phyloP scores from a whole-genome alignment of 2,113 vertebrate genomes.

The Atlantisia rogersi region DNA sequence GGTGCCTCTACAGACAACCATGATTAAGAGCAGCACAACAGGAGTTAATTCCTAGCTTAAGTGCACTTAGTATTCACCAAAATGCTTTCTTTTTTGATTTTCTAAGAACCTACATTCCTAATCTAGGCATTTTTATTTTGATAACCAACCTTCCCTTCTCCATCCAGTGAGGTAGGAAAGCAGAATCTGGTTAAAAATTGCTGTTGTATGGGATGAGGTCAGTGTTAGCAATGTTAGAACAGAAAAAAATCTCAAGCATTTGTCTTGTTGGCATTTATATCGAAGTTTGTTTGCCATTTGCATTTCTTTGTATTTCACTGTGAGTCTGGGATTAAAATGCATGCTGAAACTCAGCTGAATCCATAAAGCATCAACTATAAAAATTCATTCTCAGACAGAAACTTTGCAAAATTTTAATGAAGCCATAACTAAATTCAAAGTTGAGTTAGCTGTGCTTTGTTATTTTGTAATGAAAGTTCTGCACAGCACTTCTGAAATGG shows the following conservation, averaged over 20 bases:
- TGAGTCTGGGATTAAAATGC: conserved; percentile 49
- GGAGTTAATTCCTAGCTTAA: neutral
- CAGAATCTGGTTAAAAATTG: conserved; percentile 14
- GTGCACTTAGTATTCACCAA: neutral
- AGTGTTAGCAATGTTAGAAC: neutral
- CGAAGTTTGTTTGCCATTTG: conserved; percentile 50
- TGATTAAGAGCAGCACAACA: neutral
- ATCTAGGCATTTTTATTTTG: neutral
- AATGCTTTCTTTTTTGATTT: neutral
- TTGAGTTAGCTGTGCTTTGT: conserved; percentile 7
- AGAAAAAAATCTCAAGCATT: conserved; percentile 36
- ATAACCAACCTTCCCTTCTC: neutral
- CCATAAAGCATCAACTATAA: conserved; percentile 59
- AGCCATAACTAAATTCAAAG: conserved; percentile 60
- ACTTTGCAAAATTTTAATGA: conserved; percentile 66
- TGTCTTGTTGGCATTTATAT: conserved; percentile 62
- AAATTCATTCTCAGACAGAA: conserved; percentile 58
- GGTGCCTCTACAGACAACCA: rapidly evolving
- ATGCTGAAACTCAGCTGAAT: conserved; percentile 37
- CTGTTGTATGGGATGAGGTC: conserved; percentile 16
- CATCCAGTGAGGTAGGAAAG: neutral
- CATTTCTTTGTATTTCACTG: conserved; percentile 64
- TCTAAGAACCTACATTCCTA: neutral
- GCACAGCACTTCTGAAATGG: neutral
- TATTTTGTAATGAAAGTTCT: conserved; percentile 46